Conservation (phyloP, 2,797 vertebrate genomes). For the Crocodylus rhombifer region DNA sequence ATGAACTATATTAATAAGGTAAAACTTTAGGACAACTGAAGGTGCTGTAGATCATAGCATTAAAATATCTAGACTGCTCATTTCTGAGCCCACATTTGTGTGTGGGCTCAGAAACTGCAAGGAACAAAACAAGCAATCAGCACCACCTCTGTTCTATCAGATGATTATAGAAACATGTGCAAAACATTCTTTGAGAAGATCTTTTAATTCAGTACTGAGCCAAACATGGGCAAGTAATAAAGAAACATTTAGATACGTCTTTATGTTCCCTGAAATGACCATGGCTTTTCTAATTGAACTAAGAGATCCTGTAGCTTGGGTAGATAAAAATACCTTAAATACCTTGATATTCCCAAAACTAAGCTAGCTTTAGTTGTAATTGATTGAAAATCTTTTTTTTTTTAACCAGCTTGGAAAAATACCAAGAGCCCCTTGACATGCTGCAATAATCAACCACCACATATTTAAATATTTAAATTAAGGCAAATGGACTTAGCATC, state of each 20-base stretch:
- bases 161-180: conserved; percentile 27
- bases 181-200: not conserved
- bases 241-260: not conserved
- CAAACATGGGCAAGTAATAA: not conserved
- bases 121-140: conserved; percentile 30
- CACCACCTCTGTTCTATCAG: conserved; percentile 22
- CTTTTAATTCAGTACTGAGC: not conserved
- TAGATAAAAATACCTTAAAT: not conserved
- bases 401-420: not conserved
- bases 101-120: not conserved
- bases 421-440: not conserved
- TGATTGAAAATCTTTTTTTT: not conserved
- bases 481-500: not conserved
- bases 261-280: not conserved
- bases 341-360: not conserved
- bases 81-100: too few species aligned
- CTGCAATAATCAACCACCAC: not conserved
- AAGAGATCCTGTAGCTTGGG: rapidly evolving
- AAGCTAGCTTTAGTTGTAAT: not conserved
- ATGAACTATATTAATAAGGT: conserved; percentile 11
- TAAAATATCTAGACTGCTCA: conserved; percentile 20
- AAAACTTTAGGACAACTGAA: not conserved
- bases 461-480: not conserved
- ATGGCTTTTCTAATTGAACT: not conserved
- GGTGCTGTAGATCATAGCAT: not conserved